These are phyloP conservation scores for Hirtodrosophila confusa DNA, from an alignment of 2,888 invertebrate genomes.

Conservation along the genomic window DNA sequence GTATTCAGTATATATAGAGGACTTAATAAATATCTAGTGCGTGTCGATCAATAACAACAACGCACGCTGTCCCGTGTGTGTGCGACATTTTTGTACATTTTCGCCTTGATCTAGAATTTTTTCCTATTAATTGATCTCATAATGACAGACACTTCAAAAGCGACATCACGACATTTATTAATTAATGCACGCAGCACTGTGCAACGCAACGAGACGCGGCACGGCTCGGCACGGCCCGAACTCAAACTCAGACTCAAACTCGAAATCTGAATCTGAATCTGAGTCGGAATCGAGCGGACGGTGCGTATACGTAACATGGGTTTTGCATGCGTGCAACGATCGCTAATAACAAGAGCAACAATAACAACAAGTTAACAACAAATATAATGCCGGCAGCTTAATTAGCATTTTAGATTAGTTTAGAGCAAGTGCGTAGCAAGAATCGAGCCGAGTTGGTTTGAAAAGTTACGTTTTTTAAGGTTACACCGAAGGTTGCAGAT, in stretches of 20 bases:
- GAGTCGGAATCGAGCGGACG: constrained; percentile 38
- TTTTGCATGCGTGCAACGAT: constrained; percentile 55
- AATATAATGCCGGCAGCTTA: constrained; percentile 77
- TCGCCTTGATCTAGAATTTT: constrained; percentile 82
- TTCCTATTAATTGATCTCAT: constrained; percentile 83
- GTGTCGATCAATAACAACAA: constrained; percentile 60
- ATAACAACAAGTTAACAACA: constrained; percentile 21
- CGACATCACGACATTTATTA: constrained; percentile 82
- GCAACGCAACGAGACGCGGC: constrained; percentile 14
- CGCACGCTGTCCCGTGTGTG: constrained; percentile 55
- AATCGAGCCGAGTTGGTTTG: constrained; percentile 42
- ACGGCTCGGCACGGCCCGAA: constrained; percentile 29
- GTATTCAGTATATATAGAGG: constrained; percentile 28
- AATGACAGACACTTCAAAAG: constrained; percentile 82
- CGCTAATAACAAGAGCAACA: constrained; percentile 41
- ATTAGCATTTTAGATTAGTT: constrained; percentile 80
- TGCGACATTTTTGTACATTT: constrained; percentile 75
- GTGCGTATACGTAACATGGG: constrained; percentile 70
- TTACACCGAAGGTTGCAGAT: constrained; percentile 57
- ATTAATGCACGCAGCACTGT: constrained; percentile 70
- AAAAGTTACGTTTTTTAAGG: constrained; percentile 40
- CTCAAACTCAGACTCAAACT: constrained; percentile 30
- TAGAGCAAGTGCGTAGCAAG: constrained; percentile 68
- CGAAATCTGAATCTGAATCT: constrained; percentile 40
- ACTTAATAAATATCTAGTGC: constrained; percentile 42